Conservation (phyloP, 2,113 vertebrate species). For the Callipepla squamata region DNA sequence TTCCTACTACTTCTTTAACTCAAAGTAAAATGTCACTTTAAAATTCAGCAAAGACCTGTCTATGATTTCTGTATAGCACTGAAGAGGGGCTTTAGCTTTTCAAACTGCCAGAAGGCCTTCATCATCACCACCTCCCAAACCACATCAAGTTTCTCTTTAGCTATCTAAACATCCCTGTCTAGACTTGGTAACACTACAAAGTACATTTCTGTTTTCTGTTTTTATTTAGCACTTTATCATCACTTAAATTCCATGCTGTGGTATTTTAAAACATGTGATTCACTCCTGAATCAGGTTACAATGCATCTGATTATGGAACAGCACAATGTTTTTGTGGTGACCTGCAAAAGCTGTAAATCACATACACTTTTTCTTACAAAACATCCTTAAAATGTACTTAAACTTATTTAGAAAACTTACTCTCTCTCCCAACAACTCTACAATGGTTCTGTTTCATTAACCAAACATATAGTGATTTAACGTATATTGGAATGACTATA, state of each 20-base stretch:
- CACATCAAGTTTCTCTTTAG: not conserved
- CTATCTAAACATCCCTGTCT: not conserved
- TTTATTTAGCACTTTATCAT: not conserved
- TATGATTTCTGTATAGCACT: not conserved
- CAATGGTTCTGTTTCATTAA: not conserved
- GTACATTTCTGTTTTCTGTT: not conserved
- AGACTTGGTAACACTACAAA: not conserved
- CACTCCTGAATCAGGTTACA: not conserved
- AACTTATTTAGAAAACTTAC: not conserved
- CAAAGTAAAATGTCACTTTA: not conserved
- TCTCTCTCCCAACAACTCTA: not conserved
- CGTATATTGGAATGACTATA: not conserved
- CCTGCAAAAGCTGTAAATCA: not conserved
- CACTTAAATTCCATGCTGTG: not conserved
- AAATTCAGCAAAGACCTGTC: not conserved
- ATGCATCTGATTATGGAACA: not conserved
- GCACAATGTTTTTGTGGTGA: not conserved
- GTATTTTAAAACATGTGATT: not conserved
- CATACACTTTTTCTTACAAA: not conserved
- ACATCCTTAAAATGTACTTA: not conserved
- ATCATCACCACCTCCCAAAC: not conserved
- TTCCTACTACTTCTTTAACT: not conserved
- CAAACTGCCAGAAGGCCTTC: not conserved
- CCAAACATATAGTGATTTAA: not conserved
- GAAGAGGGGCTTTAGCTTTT: not conserved